phyloP scores from a whole-genome alignment of 2,888 invertebrate species.

The Erebia epiphron region DNA sequence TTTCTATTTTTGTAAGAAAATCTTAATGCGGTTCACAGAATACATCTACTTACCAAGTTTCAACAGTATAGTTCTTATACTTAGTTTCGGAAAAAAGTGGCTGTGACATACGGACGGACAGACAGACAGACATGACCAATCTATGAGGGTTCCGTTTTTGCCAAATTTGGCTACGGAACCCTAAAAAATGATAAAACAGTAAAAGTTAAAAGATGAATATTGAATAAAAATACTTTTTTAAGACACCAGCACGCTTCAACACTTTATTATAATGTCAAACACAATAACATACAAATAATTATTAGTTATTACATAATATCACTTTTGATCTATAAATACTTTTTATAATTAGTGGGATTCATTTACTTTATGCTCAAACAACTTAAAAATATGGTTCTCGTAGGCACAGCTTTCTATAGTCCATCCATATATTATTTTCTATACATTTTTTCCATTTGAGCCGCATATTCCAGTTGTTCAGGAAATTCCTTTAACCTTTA shows the following conservation, averaged over 20 bases:
- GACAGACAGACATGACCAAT: too few relatives aligned
- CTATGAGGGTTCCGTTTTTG: too few relatives aligned
- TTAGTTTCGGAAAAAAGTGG: too few relatives aligned
- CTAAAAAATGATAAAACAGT: too few relatives aligned
- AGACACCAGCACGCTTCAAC: slow-evolving; percentile 55
- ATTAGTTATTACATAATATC: slow-evolving; percentile 24
- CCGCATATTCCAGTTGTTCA: neutral
- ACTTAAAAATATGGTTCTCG: neutral
- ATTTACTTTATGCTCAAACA: slow-evolving; percentile 33
- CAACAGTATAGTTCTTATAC: too few relatives aligned
- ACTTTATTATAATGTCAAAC: slow-evolving; percentile 53
- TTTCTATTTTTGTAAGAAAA: too few relatives aligned
- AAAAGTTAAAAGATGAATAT: too few relatives aligned
- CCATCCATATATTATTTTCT: slow-evolving; percentile 1
- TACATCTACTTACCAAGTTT: too few relatives aligned
- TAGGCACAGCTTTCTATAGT: too few relatives aligned
- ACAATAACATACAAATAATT: slow-evolving; percentile 28
- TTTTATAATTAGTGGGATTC: slow-evolving; percentile 29
- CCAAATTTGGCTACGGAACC: too few relatives aligned
- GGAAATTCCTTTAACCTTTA: neutral
- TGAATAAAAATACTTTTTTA: neutral
- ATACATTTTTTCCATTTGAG: neutral
- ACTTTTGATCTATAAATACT: slow-evolving; percentile 21
- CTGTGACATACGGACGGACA: too few relatives aligned
- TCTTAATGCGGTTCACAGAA: too few relatives aligned